Base-by-base conservation (phyloP, 37 sponge, comb jelly and placozoan genomes). In the Tethya wilhelma region DNA sequence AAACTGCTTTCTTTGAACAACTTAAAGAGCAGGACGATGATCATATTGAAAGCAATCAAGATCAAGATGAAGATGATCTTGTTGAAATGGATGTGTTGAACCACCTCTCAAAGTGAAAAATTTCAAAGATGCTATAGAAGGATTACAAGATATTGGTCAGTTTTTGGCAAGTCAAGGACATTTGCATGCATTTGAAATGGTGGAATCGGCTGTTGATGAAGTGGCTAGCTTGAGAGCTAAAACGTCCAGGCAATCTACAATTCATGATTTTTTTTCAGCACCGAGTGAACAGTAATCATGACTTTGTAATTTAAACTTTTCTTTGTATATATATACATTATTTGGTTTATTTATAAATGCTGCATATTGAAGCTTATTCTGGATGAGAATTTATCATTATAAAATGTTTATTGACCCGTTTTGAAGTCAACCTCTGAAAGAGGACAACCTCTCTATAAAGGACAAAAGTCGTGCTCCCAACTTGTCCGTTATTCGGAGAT, bases 71-170 rank as follows among this genome's bases (percentile, higher is more conserved):
- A 49, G 53, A 14, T 49, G 53, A 14, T 49, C 14, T 19, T 9
- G 14, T 49, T 49, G 53, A 49, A 49, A 49, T 49, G 53, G 53
- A 49, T 49, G n/a, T n/a, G 53, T 49, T 49, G 53, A 49, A 49
- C 53, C 53, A 19, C 53, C 53, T 49, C 53, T 49, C 14, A 49
- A 49, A 49, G 53, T 49, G 14, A 49, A 49, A 14, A 49, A 49
- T 14, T 49, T 49, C 14, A 49, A 49, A 14, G 53, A 49, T 9
- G 53, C 53, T 49, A 49, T 49, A 49, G 53, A 49, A 49, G 53
- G 14, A 49, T 49, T 49, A 14, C 14, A 49, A 14, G 53, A 49
- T 49, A 14, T 49, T 19, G 53, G n/a, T n/a, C n/a, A n/a, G 14
- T 49, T 49, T 14, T 14, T 19, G 14, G 53, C 9, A 49, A 49